Evolutionary conservation across 1,140 invertebrate species (phyloP).

Genomic region (Homalodisca vitripennis): DNA sequence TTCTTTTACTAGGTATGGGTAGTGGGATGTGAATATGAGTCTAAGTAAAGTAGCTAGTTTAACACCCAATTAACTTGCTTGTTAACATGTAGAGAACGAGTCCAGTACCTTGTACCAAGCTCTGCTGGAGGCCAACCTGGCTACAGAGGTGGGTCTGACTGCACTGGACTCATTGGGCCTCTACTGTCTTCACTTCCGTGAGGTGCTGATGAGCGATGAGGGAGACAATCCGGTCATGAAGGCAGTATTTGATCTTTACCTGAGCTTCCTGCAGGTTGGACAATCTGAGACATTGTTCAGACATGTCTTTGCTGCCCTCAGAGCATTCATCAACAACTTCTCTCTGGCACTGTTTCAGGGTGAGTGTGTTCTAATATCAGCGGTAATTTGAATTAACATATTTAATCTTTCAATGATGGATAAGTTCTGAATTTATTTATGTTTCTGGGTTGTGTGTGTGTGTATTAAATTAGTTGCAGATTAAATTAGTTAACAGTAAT

Average conservation of each 20-base stretch:
- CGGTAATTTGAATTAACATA: no score
- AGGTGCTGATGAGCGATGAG: slow-evolving; percentile 60
- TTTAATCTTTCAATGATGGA: no score
- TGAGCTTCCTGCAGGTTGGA: slow-evolving; percentile 82
- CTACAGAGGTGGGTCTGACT: slow-evolving; percentile 86
- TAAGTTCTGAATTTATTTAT: no score
- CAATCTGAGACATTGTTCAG: slow-evolving; percentile 88
- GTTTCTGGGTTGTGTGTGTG: no score
- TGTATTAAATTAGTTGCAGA: no score
- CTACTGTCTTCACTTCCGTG: slow-evolving; percentile 79
- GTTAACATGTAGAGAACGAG: slow-evolving; percentile 55
- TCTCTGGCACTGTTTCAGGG: slow-evolving; percentile 78
- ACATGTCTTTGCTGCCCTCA: slow-evolving; percentile 86
- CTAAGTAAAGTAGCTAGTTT: neutral
- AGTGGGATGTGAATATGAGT: neutral
- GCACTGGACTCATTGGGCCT: slow-evolving; percentile 82
- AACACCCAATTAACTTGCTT: neutral
- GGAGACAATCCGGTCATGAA: slow-evolving; percentile 75
- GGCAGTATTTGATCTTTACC: slow-evolving; percentile 77
- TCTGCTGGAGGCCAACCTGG: slow-evolving; percentile 81
- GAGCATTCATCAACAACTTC: slow-evolving; percentile 90
- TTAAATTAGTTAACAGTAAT: no score
- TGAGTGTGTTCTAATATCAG: no score
- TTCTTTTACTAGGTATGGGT: no score
- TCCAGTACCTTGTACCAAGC: slow-evolving; percentile 61